A percentile compares a stretch with the other conserved stretches of the same genome.
phyloP scores from a whole-genome alignment of 2,113 vertebrate genomes.

The Aspidoscelis tigris region DNA sequence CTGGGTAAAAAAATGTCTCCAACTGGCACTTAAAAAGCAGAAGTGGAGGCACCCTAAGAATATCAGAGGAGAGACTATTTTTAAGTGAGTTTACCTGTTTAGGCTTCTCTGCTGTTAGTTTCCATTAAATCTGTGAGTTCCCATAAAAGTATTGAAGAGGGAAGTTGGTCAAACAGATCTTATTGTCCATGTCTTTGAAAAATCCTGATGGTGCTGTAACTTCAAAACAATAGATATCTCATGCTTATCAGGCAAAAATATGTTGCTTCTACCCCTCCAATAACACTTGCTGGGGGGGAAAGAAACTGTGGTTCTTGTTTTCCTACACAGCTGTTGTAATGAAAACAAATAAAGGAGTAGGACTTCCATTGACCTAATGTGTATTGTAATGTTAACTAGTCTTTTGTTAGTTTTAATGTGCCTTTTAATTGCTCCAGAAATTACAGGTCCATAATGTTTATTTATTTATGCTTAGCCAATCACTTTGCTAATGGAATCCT shows the following conservation, averaged over 20 bases:
- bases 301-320: not conserved
- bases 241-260: no score
- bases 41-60: no score
- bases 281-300: not conserved
- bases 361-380: not conserved
- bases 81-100: no score
- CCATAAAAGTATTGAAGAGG: no score
- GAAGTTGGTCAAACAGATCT: not conserved
- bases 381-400: not conserved
- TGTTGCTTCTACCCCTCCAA: not conserved
- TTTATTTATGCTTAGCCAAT: conserved; percentile 83
- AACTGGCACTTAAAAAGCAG: no score
- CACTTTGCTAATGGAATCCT: conserved; percentile 95
- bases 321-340: not conserved
- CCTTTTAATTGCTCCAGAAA: conserved; percentile 18
- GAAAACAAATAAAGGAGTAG: not conserved
- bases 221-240: not conserved
- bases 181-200: not conserved
- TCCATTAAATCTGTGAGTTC: no score
- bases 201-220: not conserved
- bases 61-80: no score
- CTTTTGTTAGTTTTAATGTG: not conserved
- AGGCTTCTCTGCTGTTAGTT: no score
- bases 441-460: conserved; percentile 1
- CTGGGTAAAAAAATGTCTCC: no score